Evolutionary conservation across 2,113 vertebrate species (phyloP), one percentile per base, ranked within the genome.

Genomic region (Orientallactaga bullata): DNA sequence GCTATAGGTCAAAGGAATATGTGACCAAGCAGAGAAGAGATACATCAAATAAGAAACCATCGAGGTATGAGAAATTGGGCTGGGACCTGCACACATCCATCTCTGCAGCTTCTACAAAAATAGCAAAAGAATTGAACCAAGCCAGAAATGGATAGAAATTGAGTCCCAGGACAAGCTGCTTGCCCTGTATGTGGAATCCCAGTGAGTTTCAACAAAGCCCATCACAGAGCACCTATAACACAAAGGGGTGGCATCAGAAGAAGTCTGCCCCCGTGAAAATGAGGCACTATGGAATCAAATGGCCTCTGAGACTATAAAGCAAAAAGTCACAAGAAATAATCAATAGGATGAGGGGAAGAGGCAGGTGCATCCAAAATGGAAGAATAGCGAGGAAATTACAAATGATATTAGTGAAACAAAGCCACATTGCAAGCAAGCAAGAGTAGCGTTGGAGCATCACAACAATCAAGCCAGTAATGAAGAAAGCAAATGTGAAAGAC

Each of bases 401-500:
- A 35, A n/a, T 1, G 4, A 8, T 39, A 39, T 5, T 8, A 7
- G 39, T 76, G 85, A 79, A 80, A 39, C 77, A 72, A 68, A 77
- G 69, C 32, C 71, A 18, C 26, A 65, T 20, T 35, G 51, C 35
- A 24, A 30, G 37, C 68, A 65, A 20, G 55, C 17, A 76, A 63
- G 37, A 12, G 5, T 5, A 18, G 7, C 30, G 23, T 1, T 69
- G 5, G 21, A 63, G 37, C 20, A 86, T 83, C 28, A 26, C n/a
- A 20, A 37, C 9, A 2, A 39, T 10, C 58, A 37, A 82, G 63
- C 82, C 69, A 21, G 42, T 37, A 71, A 85, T 42, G n/a, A 0
- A 30, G 58, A 72, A 77, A 77, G 82, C 89, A 81, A 90, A 85
- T 23, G 30, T 10, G 42, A 61, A 23, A 92, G 73, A 89, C 92